Conservation (phyloP, 2,888 invertebrate genomes). For the Plebejus melissa region DNA sequence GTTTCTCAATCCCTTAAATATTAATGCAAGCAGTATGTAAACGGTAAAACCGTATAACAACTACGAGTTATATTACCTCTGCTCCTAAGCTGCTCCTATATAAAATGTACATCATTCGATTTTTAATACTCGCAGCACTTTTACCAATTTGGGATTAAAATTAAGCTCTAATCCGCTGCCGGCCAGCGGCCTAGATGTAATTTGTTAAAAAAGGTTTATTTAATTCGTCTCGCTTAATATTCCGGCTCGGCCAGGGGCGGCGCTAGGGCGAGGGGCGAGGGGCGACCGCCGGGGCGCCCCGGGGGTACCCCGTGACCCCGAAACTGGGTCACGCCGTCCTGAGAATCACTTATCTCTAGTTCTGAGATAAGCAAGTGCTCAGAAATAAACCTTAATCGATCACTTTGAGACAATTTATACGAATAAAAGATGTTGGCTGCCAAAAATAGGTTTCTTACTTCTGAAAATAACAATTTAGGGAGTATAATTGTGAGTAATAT, state of each 20-base stretch:
- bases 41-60: too few relatives aligned
- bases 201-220: constrained; percentile 17
- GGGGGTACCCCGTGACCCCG: constrained; percentile 28
- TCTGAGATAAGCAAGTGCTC: constrained; percentile 29
- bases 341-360: constrained; percentile 33
- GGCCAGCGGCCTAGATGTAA: constrained; percentile 5
- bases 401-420: constrained; percentile 14
- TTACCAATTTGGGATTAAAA: background rate
- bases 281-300: constrained; percentile 15
- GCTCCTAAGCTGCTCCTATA: too few relatives aligned
- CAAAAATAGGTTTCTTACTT: background rate
- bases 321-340: constrained; percentile 33
- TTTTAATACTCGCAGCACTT: background rate
- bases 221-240: constrained; percentile 8
- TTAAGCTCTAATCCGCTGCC: background rate
- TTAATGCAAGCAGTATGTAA: too few relatives aligned
- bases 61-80: too few relatives aligned
- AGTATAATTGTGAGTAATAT: background rate
- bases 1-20: too few relatives aligned
- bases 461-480: background rate
- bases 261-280: background rate
- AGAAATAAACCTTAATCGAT: constrained; percentile 8
- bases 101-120: background rate
- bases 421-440: background rate
- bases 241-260: background rate